Percentiles rank a stretch among this genome's conserved stretches.
phyloP scores from a whole-genome alignment of 2,888 invertebrate genomes.

The Melipona bicolor region DNA sequence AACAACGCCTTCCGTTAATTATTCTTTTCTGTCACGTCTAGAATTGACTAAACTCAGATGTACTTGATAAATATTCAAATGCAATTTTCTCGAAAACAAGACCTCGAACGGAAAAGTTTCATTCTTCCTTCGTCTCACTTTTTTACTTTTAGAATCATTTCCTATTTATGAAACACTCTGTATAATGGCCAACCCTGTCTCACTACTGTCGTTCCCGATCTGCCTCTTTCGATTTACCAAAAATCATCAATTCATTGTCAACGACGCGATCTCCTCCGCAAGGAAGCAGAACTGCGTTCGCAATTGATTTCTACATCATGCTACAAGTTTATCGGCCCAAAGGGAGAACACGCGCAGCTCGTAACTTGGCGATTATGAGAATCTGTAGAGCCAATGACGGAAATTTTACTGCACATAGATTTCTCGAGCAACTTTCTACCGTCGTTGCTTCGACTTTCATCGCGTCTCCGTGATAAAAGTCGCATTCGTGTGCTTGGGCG shows the following conservation, averaged over 20 bases:
- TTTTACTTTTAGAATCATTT: too few relatives aligned
- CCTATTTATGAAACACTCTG: too few relatives aligned
- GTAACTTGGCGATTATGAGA: slow-evolving; percentile 24
- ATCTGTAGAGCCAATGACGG: slow-evolving; percentile 1
- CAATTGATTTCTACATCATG: not conserved
- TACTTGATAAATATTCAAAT: too few relatives aligned
- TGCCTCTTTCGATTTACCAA: not conserved
- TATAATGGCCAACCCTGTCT: too few relatives aligned
- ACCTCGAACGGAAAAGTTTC: too few relatives aligned
- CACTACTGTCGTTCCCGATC: too few relatives aligned
- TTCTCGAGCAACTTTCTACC: not conserved
- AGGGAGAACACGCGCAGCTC: not conserved
- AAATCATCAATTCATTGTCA: not conserved
- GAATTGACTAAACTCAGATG: too few relatives aligned
- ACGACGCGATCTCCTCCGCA: not conserved
- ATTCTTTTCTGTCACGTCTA: too few relatives aligned
- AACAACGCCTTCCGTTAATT: too few relatives aligned
- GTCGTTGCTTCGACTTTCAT: not conserved
- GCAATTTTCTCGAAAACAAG: too few relatives aligned
- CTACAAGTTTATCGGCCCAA: slow-evolving; percentile 15
- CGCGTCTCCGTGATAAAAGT: not conserved
- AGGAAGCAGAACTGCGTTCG: not conserved
- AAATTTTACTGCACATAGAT: slow-evolving; percentile 13
- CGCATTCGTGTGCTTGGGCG: not conserved
- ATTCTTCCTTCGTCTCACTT: too few relatives aligned